Base-by-base conservation (phyloP, 2,113 vertebrate species). In the Coptodon rendalli region DNA sequence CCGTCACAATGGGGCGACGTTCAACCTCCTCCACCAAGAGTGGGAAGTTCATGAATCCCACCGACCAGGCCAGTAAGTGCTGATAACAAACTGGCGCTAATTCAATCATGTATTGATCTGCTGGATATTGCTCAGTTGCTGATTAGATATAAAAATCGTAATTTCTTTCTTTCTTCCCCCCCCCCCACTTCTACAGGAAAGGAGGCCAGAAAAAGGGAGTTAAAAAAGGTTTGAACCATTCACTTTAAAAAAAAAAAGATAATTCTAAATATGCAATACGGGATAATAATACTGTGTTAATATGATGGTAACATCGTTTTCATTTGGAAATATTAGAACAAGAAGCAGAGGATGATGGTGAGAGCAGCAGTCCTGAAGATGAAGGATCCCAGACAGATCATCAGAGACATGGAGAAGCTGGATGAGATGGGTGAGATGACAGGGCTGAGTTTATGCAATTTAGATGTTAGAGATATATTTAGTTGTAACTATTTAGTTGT, bases 11-110 rank as follows among this genome's bases (percentile, higher is more conserved):
- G 99, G 99, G 99, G 87, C 96, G 99, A 80, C 97, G 99, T 93
- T 99, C 99, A 6, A 99, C 99, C 31, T 99, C 98, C 78, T 99
- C 99, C 98, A 99, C 99, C 96, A 99, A 99, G 97, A 99, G 99
- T 97, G 99, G 99, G 94, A 99, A 99, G 91, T 99, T 99, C 79
- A 99, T 99, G 99, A 99, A 99, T 85, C 99, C 99, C 95, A 99
- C 99, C 0, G 99, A 99, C 93, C 98, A 99, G 95, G 99, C 99
- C 89, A 96, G 99, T 99, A 96, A 98, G 99, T 99, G 63, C 73
- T 8, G 2, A 85, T 1, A n/a, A 12, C 10, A 61, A 17, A 40
- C 17, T 1, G 13, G 52, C 40, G 3, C 45, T 38, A 9, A 50
- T 5, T 50, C 56, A 13, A 17, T 68, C 12, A n/a, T 16, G 6